Evolutionary conservation across 2,113 vertebrate species (phyloP).

Genomic region (Solenodon paradoxus): DNA sequence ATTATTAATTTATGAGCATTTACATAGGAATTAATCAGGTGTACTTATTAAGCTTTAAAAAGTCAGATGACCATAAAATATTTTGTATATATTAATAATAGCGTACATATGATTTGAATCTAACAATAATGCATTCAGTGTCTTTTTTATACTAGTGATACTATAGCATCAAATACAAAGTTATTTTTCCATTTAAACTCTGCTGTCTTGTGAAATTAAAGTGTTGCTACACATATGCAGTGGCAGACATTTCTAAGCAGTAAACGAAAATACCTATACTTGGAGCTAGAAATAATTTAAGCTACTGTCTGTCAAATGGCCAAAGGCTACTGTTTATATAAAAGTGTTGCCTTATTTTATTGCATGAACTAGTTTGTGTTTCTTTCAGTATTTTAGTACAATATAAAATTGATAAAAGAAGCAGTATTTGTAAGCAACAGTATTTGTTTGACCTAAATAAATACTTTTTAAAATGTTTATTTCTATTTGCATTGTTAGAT

Average conservation of each 20-base stretch:
- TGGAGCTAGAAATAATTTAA: constrained; percentile 38
- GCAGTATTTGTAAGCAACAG: not conserved
- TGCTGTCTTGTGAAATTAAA: constrained; percentile 15
- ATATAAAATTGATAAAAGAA: not conserved
- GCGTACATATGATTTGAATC: not conserved
- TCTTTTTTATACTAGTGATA: not conserved
- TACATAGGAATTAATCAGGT: not conserved
- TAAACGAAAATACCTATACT: not conserved
- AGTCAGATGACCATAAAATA: not conserved
- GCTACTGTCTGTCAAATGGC: not conserved
- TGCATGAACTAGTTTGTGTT: not conserved
- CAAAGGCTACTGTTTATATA: not conserved
- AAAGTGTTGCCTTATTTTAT: not conserved
- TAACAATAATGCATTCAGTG: not conserved
- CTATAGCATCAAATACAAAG: not conserved
- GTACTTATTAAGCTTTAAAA: not conserved
- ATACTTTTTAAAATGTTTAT: constrained; percentile 13
- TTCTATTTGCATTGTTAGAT: constrained; percentile 2
- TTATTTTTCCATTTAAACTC: constrained; percentile 10
- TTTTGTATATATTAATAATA: not conserved
- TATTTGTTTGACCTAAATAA: constrained; percentile 18
- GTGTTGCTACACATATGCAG: not conserved
- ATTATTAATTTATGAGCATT: not conserved
- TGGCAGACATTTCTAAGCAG: not conserved
- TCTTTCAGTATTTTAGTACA: not conserved